Evolutionary conservation across 2,888 invertebrate species (phyloP), one percentile per base, ranked within the genome.

Genomic region (Cheilosia urbana): DNA sequence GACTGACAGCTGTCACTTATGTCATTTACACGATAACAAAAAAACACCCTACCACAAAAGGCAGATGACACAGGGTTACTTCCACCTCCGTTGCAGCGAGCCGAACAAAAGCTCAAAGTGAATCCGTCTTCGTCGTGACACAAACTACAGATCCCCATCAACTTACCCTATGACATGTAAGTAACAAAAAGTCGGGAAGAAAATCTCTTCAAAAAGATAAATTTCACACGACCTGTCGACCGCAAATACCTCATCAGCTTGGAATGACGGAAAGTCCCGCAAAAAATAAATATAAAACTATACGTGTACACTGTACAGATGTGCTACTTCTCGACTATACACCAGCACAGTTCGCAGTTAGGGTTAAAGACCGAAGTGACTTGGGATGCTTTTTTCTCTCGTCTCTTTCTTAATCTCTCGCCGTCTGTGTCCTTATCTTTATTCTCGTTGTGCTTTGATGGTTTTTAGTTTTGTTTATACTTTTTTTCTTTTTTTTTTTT

Each of bases 221-320:
- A 75, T 85, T 85, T 85, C 85, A 80, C 85, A 85, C 80, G 80
- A 85, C 80, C 85, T 85, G 80, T 80, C 80, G 85, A 85, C 85
- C 80, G 68, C 85, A 85, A 85, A 85, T 77, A 81, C 80, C 76
- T 80, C 76, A 68, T 77, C 85, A 80, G 58, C 66, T 49, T 37
- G 55, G 53, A 57, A 49, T 30, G 30, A 63, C 30, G 40, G 69
- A 62, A 62, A 77, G 55, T 80, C 75, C 69, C 40, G 58, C 60
- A 66, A 17, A 62, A 57, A 34, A 58, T 13, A 65, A 78, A 37
- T 37, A 2, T 13, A 40, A 15, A 34, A 75, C 19, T 27, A 37
- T n/a, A 15, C 37, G 15, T 15, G 9, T 5, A 9, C 17, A 30
- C 6, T 15, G 9, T 5, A 9, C 17, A 30, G 24, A 53, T 15